Percentiles rank a stretch among this genome's conserved stretches.
These are phyloP conservation scores for Caranx ignobilis DNA, from an alignment of 2,113 vertebrate species.

Conservation along the genomic window DNA sequence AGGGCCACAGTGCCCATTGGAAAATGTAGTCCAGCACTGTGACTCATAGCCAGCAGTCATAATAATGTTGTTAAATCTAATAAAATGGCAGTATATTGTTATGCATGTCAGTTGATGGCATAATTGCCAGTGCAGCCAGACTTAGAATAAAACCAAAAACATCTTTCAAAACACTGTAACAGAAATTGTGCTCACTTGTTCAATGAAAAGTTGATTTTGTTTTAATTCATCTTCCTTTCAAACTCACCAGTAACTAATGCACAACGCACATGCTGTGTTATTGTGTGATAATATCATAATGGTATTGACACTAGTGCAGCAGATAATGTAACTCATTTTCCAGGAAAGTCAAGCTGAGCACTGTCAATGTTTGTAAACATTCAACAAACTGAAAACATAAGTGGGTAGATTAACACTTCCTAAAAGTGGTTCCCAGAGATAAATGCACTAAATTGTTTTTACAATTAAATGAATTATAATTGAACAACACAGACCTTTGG, in stretches of 20 bases:
- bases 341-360: not conserved
- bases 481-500: not conserved
- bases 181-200: no score
- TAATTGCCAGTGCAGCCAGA: no score
- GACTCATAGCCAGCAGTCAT: no score
- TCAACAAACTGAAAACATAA: not conserved
- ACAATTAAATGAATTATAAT: not conserved
- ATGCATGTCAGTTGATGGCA: no score
- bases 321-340: slow-evolving; percentile 12
- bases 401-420: not conserved
- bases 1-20: not conserved
- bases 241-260: not conserved
- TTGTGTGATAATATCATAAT: not conserved
- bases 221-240: no score
- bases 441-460: not conserved
- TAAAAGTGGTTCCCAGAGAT: not conserved
- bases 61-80: no score
- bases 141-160: no score
- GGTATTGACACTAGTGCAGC: not conserved
- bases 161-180: no score
- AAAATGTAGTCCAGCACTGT: no score
- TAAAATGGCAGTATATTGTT: no score
- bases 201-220: no score
- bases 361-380: no score
- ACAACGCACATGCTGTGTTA: not conserved